Percentiles rank a stretch among this genome's conserved stretches.
Conservation (phyloP, 1,140 invertebrate genomes). For the Musca vetustissima region DNA sequence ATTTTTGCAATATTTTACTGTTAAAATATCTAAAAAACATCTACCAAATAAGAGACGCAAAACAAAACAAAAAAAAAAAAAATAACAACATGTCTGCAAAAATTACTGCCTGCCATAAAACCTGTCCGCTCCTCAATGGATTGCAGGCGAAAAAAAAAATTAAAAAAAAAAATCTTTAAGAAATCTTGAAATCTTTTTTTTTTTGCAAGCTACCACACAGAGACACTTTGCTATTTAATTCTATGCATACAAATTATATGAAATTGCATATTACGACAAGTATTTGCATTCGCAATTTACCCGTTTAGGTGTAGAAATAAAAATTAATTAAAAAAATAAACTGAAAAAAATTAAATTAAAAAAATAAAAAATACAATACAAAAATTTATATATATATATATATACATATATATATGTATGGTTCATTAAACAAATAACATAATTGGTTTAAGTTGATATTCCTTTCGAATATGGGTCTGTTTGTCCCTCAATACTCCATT, state of each 20-base stretch:
- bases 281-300: too few species aligned
- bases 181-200: background rate
- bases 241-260: background rate
- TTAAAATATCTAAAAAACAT: background rate
- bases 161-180: background rate
- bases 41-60: background rate
- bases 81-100: background rate
- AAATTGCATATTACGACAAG: background rate
- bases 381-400: too few species aligned
- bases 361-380: too few species aligned
- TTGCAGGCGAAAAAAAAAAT: background rate
- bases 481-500: too few species aligned
- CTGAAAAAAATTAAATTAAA: too few species aligned
- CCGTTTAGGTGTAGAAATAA: too few species aligned
- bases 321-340: too few species aligned
- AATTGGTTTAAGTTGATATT: too few species aligned
- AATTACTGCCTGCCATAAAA: background rate
- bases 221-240: background rate
- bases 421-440: too few species aligned
- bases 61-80: too few species aligned
- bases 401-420: too few species aligned
- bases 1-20: conserved; percentile 10
- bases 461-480: too few species aligned
- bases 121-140: background rate
- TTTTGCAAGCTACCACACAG: background rate